Conservation (phyloP, 1,140 invertebrate species). For the Atta texana region DNA sequence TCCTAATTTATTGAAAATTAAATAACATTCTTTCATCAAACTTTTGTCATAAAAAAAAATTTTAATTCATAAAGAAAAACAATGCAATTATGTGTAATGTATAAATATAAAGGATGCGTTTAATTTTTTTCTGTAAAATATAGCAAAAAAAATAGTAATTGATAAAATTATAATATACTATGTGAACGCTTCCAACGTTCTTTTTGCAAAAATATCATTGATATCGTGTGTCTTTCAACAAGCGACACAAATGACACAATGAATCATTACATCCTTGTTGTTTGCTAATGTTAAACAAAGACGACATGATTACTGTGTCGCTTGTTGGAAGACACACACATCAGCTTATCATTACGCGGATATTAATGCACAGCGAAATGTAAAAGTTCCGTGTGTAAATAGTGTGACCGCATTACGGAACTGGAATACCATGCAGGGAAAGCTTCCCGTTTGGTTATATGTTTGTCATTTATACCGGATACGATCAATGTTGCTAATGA, state of each 20-base stretch:
- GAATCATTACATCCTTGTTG: too few relatives aligned
- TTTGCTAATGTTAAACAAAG: too few relatives aligned
- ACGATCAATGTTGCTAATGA: slow-evolving; percentile 51
- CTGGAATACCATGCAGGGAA: neutral
- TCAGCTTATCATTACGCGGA: too few relatives aligned
- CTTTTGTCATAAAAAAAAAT: neutral
- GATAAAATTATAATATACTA: neutral
- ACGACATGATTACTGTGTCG: too few relatives aligned
- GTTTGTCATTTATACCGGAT: slow-evolving; percentile 21
- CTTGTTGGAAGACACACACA: too few relatives aligned
- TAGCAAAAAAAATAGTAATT: neutral
- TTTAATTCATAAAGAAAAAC: neutral
- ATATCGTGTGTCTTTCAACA: neutral
- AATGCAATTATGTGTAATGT: neutral
- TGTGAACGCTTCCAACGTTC: neutral
- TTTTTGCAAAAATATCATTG: neutral
- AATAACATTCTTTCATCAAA: neutral
- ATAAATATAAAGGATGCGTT: neutral
- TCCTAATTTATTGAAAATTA: slow-evolving; percentile 5
- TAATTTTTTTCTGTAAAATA: neutral
- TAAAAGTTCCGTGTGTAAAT: neutral
- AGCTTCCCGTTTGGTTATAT: slow-evolving; percentile 34
- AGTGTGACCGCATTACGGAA: neutral
- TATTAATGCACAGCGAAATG: neutral
- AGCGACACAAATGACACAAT: too few relatives aligned